phyloP scores from a whole-genome alignment of 2,113 vertebrate genomes.

The Anhinga anhinga region DNA sequence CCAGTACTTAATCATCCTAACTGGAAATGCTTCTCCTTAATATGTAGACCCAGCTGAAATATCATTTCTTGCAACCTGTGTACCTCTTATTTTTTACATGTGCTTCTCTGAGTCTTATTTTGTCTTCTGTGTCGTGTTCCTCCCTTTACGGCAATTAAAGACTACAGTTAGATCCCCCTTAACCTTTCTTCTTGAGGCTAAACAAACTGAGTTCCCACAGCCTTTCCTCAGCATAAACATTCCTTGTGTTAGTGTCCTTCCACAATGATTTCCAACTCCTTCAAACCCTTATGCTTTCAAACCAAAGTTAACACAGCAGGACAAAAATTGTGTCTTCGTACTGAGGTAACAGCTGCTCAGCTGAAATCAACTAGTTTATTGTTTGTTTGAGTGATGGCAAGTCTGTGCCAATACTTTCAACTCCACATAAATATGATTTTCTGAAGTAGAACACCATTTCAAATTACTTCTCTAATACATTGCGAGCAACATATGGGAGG shows the following conservation, averaged over 20 bases:
- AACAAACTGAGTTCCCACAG: not conserved
- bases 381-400: not conserved
- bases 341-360: not conserved
- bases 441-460: rapidly evolving
- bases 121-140: not conserved
- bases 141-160: not conserved
- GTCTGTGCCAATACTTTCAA: not conserved
- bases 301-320: not conserved
- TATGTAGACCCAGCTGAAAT: not conserved
- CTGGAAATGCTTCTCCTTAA: not conserved
- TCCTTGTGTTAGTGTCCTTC: not conserved
- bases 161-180: not conserved
- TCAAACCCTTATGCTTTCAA: not conserved
- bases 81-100: not conserved
- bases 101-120: not conserved
- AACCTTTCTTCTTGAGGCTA: not conserved
- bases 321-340: rapidly evolving
- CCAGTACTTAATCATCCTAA: not conserved
- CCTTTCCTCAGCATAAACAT: not conserved
- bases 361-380: not conserved
- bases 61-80: not conserved
- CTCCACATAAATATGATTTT: not conserved
- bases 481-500: rapidly evolving
- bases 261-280: not conserved
- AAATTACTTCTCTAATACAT: not conserved